Evolutionary conservation across 2,888 invertebrate species (phyloP).

Genomic region (Heliconius ethilla): DNA sequence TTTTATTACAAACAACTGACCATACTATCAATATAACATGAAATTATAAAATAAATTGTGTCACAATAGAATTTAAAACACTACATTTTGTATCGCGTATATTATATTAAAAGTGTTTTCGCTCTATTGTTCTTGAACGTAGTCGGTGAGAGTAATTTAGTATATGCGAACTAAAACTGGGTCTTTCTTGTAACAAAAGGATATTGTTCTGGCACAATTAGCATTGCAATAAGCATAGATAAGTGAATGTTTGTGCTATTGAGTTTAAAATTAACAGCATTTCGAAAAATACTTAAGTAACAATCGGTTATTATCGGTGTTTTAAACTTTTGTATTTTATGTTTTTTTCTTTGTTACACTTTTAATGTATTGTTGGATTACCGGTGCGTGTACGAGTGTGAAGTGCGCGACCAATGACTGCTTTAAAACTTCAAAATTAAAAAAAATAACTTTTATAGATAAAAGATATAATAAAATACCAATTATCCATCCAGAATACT

Average conservation of each 20-base stretch:
- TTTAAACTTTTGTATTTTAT: slow-evolving; percentile 34
- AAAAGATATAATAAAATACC: too few relatives aligned
- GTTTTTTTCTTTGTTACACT: slow-evolving; percentile 19
- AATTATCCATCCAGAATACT: background rate
- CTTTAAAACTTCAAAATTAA: too few relatives aligned
- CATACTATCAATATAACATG: background rate
- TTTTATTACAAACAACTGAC: background rate
- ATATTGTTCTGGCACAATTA: slow-evolving; percentile 78
- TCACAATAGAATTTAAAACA: slow-evolving; percentile 20
- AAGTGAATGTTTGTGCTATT: slow-evolving; percentile 68
- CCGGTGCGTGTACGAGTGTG: background rate
- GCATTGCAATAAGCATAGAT: slow-evolving; percentile 76
- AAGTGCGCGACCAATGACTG: background rate
- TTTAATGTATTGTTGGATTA: slow-evolving; percentile 27
- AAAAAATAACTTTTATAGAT: too few relatives aligned
- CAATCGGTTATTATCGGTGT: slow-evolving; percentile 39
- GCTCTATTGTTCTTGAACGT: slow-evolving; percentile 45
- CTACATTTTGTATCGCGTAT: slow-evolving; percentile 28
- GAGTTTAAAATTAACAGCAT: slow-evolving; percentile 45
- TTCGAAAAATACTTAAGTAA: slow-evolving; percentile 41
- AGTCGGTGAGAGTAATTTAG: slow-evolving; percentile 45
- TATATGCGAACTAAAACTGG: slow-evolving; percentile 67
- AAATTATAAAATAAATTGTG: slow-evolving; percentile 15
- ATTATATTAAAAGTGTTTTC: slow-evolving; percentile 36
- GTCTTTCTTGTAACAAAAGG: slow-evolving; percentile 76